Conservation (phyloP, 2,888 invertebrate species). For the Arctia plantaginis region DNA sequence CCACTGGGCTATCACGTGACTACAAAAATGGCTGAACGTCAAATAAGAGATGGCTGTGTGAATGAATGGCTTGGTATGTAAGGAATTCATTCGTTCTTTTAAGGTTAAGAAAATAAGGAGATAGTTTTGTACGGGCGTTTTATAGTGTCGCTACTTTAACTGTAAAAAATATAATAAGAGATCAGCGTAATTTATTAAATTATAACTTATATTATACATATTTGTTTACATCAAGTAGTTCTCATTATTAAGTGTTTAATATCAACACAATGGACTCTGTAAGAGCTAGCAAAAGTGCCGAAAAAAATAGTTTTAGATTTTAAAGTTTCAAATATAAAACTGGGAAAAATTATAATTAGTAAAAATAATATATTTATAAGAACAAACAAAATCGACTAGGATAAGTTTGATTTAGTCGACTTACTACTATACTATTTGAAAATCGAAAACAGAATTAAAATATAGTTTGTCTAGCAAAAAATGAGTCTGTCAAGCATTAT, state of each 20-base stretch:
- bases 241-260: constrained; percentile 43
- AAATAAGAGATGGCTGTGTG: constrained; percentile 8
- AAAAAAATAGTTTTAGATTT: constrained; percentile 46
- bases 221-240: constrained; percentile 17
- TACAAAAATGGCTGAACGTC: constrained; percentile 3
- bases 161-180: not conserved
- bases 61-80: constrained; percentile 3
- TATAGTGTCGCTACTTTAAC: not conserved
- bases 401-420: constrained; percentile 34
- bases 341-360: constrained; percentile 37
- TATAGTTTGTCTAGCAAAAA: not conserved
- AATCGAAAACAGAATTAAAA: not conserved
- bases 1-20: not conserved
- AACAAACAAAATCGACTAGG: constrained; percentile 28
- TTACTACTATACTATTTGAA: not conserved
- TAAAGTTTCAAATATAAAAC: constrained; percentile 41
- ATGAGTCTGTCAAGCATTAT: not conserved
- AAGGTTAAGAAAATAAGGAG: not conserved
- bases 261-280: constrained; percentile 45
- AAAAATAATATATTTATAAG: constrained; percentile 12
- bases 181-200: not conserved
- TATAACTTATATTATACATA: not conserved
- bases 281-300: constrained; percentile 56
- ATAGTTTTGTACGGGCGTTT: not conserved
- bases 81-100: constrained; percentile 12